A percentile compares a stretch with the other conserved stretches of the same genome.
These are phyloP conservation scores for Aphelinus certus DNA, from an alignment of 1,140 invertebrate species.

Conservation along the genomic window DNA sequence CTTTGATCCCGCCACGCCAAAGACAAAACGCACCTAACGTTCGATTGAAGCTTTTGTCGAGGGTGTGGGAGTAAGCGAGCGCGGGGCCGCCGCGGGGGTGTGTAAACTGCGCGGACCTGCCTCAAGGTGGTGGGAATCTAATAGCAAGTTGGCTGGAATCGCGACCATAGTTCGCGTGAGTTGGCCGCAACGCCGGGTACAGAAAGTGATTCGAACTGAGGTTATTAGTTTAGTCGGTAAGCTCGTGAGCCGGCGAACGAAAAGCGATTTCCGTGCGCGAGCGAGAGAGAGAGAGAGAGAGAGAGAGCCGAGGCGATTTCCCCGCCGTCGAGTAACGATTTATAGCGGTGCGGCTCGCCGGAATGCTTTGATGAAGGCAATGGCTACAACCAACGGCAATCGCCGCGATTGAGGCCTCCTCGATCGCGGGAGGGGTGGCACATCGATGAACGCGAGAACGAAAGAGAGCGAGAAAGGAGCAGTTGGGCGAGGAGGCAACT, in stretches of 20 bases:
- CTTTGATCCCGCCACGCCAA: no score
- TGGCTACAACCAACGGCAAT: slow-evolving; percentile 11
- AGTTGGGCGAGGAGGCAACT: background rate
- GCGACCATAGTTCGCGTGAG: slow-evolving; percentile 31
- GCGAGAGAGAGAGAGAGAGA: background rate
- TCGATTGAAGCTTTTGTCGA: no score
- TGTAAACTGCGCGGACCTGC: no score
- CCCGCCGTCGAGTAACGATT: slow-evolving; percentile 21
- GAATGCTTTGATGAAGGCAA: slow-evolving; percentile 33
- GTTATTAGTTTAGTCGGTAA: slow-evolving; percentile 39
- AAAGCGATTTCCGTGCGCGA: slow-evolving; percentile 20
- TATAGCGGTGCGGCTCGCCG: slow-evolving; percentile 17
- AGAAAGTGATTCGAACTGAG: slow-evolving; percentile 41
- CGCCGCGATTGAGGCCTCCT: slow-evolving; percentile 24
- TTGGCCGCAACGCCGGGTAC: background rate
- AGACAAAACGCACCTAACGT: no score
- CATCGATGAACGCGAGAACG: no score
- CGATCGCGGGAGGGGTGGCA: background rate
- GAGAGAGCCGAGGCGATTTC: background rate
- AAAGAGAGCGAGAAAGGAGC: background rate
- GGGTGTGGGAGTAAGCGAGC: no score
- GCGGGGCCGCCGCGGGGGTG: no score
- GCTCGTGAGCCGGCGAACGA: background rate
- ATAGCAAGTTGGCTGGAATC: slow-evolving; percentile 31
- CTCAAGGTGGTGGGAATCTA: background rate